Base-by-base conservation (phyloP, 2,113 vertebrate genomes). In the Psilopogon haemacephalus region DNA sequence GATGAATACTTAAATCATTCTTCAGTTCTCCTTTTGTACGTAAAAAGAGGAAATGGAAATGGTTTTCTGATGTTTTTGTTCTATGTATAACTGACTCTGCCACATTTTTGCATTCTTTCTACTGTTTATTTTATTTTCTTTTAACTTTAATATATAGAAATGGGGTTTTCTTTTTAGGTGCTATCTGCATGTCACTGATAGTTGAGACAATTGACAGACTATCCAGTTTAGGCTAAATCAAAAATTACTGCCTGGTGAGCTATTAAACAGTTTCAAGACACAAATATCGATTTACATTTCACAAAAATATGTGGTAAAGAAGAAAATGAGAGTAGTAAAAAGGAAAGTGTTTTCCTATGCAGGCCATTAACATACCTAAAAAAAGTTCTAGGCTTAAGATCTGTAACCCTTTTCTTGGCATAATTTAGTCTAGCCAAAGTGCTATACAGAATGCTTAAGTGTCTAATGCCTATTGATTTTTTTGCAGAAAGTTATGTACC, bases 401-500 rank as follows among this genome's bases (percentile, higher is more conserved):
- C 23, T 65, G 8, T 76, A 55, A 54, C 35, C 59, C 77, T 84
- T 88, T 68, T 37, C 38, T 93, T 23, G 78, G 18, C 3, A 1
- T 74, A 59, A 67, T 63, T 77, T 92, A 70, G 77, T 78, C 73
- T 78, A 46, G 21, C 11, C 19, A 32, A 15, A 68, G 20, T 56
- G 28, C 46, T 86, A 12, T 77, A 28, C 32, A 60, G 40, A 83
- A 60, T 60, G 21, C 71, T 71, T 63, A 92, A 90, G 69, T 92
- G 69, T 23, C 65, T 86, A 88, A 92, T 86, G 62, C 28, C 33
- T 90, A 90, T 92, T 84, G 93, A 88, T 92, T 93, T 93, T 93
- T 27, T 78, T 90, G 68, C 48, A 78, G 77, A 54, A 94, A 90
- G 54, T 46, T 70, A 60, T 60, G 19, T 92, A 56, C 33, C 60